Evolutionary conservation across 2,888 invertebrate species (phyloP).

Genomic region (Torymus tubicola): DNA sequence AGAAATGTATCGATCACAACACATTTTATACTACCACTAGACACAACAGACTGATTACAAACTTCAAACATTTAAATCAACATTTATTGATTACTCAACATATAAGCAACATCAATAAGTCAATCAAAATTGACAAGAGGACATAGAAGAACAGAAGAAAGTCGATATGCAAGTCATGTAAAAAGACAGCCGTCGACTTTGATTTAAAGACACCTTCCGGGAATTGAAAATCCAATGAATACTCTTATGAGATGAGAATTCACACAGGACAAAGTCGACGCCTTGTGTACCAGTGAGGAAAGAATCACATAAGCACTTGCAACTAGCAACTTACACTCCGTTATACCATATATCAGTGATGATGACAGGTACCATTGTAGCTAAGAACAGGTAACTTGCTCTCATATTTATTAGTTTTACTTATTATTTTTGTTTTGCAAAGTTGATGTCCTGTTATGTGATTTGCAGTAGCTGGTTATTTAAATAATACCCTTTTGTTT

Average conservation of each 20-base stretch:
- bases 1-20: background rate
- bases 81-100: constrained; percentile 18
- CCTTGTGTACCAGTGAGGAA: constrained; percentile 43
- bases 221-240: constrained; percentile 2
- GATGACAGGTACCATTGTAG: constrained; percentile 69
- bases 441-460: constrained; percentile 39
- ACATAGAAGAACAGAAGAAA: constrained; percentile 33
- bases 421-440: constrained; percentile 39
- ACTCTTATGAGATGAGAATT: constrained; percentile 23
- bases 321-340: constrained; percentile 71
- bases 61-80: constrained; percentile 1
- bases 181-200: constrained; percentile 56
- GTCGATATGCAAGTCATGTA: constrained; percentile 36
- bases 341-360: constrained; percentile 73
- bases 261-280: constrained; percentile 53
- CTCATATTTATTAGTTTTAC: constrained; percentile 69
- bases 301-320: constrained; percentile 44
- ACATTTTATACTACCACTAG: constrained; percentile 28
- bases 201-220: constrained; percentile 36
- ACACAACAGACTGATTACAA: constrained; percentile 21
- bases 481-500: constrained; percentile 35
- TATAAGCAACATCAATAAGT: constrained; percentile 31
- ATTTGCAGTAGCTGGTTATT: constrained; percentile 40
- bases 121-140: constrained; percentile 29
- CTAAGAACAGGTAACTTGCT: constrained; percentile 70